phyloP scores from a whole-genome alignment of 2,888 invertebrate species.

The Ennomos fuscantarius region DNA sequence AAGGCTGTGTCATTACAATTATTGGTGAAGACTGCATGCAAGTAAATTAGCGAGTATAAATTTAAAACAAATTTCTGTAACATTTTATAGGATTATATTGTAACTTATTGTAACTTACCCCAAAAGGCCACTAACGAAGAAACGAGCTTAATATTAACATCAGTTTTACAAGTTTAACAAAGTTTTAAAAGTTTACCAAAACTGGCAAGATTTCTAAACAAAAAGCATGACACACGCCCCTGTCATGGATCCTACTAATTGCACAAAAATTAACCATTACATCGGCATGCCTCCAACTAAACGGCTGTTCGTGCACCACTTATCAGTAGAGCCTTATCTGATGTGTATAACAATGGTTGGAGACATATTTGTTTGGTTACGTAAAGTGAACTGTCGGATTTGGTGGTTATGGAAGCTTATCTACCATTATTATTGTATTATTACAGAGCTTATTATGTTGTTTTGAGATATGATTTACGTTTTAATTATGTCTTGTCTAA shows the following conservation, averaged over 20 bases:
- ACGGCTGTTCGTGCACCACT: conserved; percentile 35
- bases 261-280: conserved; percentile 29
- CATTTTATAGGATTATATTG: too few species aligned
- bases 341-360: conserved; percentile 25
- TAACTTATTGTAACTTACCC: too few species aligned
- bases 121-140: not conserved
- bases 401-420: not conserved
- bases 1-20: too few species aligned
- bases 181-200: not conserved
- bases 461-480: not conserved
- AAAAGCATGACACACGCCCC: conserved; percentile 19
- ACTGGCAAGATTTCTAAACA: conserved; percentile 10
- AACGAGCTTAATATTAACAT: not conserved
- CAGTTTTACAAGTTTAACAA: not conserved
- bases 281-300: conserved; percentile 32
- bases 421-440: too few species aligned
- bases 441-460: not conserved
- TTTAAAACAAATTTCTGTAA: too few species aligned
- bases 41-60: too few species aligned
- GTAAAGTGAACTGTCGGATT: conserved; percentile 6
- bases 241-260: conserved; percentile 29
- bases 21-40: too few species aligned
- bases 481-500: too few species aligned
- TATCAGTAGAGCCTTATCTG: conserved; percentile 32
- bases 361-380: conserved; percentile 19